Base-by-base conservation (phyloP, 1,140 invertebrate genomes). In the Lepidurus packardi region DNA sequence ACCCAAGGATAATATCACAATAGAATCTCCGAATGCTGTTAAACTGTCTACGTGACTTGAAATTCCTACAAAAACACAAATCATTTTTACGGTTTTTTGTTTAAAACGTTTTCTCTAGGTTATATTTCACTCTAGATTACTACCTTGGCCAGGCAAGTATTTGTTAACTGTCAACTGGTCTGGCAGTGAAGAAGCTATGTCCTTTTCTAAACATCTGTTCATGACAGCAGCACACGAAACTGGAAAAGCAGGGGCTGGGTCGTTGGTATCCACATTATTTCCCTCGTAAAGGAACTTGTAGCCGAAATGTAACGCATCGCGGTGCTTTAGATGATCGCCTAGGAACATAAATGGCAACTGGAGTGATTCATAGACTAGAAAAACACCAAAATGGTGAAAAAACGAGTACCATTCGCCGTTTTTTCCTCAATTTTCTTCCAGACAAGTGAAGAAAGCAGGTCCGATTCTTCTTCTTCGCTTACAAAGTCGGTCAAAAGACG, bases 31-130 rank as follows among this genome's bases (percentile, higher is more conserved):
- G 87, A 98, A 99, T 5, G 93, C 91, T 85, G 94, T 95, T 83
- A 97, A 94, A 1, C 94, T 97, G 83, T 99, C 97, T n/a, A 97
- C 90, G 87, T 99, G 97, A 1, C 92, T 89, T 77, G 96, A 96
- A 82, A 98, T 98, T 41, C 95, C 95, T 94, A 81, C 24, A 86
- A 85, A 84, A 73, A 78, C 74, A 75, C 34, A 53, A 78, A 53
- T 45, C 2, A 80, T 16, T 3, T 79, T 79, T 24, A 8, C 1
- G 21, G 43, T 77, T 8, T n/a, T 78, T 47, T 21, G 78, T 79
- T 44, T 16, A 65, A 65, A 65, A 21, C 2, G 3, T 1, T 34
- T 34, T 34, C 3, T 65, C 6, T 13, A 65, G 16, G 21, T 1
- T 1, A 16, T 4, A 65, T 13, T n/a, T 21, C 8, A 65, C 8